Percentiles rank a stretch among this genome's conserved stretches.
These are phyloP conservation scores for Platynereis dumerilii DNA, from an alignment of 2,888 invertebrate species.

Conservation along the genomic window DNA sequence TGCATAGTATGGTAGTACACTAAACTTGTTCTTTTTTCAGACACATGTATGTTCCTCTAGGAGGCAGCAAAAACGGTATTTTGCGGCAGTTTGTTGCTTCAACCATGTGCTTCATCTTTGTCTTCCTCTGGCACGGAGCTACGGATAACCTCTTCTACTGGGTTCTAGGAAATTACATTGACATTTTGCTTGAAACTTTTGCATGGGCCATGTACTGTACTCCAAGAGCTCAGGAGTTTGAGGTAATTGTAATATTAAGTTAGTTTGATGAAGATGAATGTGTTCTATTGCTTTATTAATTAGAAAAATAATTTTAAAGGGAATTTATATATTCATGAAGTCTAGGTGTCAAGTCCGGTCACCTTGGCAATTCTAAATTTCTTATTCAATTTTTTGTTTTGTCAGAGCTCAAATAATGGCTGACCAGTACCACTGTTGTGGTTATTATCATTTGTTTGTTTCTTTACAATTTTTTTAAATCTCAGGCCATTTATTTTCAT, in stretches of 20 bases:
- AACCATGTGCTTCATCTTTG: constrained; percentile 79
- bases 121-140: constrained; percentile 90
- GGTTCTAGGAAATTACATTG: constrained; percentile 85
- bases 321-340: no score
- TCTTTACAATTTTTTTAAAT: no score
- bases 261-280: not conserved
- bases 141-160: constrained; percentile 80
- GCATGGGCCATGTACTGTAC: not conserved
- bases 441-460: no score
- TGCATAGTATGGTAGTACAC: no score
- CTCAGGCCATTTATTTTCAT: no score
- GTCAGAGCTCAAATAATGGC: no score
- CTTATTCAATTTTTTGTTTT: no score
- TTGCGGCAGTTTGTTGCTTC: constrained; percentile 71
- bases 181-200: constrained; percentile 55
- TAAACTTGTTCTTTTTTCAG: constrained; percentile 67
- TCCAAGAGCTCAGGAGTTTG: not conserved
- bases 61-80: constrained; percentile 63
- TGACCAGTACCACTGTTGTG: no score
- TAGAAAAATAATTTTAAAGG: no score
- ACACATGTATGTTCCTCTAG: constrained; percentile 80
- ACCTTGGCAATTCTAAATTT: no score
- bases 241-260: not conserved
- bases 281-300: not conserved
- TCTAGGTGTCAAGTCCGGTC: no score